Percentiles rank a stretch among this genome's conserved stretches.
These are phyloP conservation scores for Regulus satrapa DNA, from an alignment of 2,113 vertebrate genomes.

Conservation along the genomic window DNA sequence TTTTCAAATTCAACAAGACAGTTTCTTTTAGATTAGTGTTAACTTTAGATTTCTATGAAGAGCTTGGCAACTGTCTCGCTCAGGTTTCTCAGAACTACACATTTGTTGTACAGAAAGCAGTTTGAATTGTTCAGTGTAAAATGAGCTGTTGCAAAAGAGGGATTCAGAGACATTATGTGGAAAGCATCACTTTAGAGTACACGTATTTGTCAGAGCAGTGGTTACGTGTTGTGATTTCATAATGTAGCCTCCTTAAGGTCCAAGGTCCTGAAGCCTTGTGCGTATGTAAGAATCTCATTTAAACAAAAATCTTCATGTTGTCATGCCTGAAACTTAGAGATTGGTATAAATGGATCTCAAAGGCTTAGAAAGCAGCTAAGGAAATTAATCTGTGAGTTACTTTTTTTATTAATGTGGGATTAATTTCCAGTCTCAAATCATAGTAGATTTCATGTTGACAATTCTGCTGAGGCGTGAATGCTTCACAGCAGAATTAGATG, in stretches of 20 bases:
- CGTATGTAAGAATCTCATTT: not conserved
- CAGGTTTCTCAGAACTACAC: not conserved
- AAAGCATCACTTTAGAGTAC: not conserved
- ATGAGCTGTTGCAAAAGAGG: not conserved
- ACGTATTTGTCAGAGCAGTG: not conserved
- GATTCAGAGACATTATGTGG: not conserved
- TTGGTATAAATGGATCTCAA: not conserved
- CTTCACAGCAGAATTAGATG: not conserved
- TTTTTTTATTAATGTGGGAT: constrained; percentile 18
- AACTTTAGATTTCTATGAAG: not conserved
- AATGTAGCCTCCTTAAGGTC: not conserved
- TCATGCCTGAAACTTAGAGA: not conserved
- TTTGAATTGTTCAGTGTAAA: not conserved
- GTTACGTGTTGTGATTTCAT: not conserved
- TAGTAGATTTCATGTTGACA: not conserved
- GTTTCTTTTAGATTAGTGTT: not conserved
- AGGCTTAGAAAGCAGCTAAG: not conserved
- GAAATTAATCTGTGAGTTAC: not conserved
- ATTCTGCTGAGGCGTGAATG: not conserved
- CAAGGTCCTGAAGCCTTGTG: not conserved
- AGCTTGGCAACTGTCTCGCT: not conserved
- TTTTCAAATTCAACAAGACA: not conserved
- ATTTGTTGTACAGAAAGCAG: not conserved
- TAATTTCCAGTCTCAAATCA: not conserved
- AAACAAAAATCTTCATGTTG: not conserved